A percentile compares a stretch with the other conserved stretches of the same genome.
These are phyloP conservation scores for Danio jaintianensis DNA, from an alignment of 2,797 vertebrate genomes.

Conservation along the genomic window DNA sequence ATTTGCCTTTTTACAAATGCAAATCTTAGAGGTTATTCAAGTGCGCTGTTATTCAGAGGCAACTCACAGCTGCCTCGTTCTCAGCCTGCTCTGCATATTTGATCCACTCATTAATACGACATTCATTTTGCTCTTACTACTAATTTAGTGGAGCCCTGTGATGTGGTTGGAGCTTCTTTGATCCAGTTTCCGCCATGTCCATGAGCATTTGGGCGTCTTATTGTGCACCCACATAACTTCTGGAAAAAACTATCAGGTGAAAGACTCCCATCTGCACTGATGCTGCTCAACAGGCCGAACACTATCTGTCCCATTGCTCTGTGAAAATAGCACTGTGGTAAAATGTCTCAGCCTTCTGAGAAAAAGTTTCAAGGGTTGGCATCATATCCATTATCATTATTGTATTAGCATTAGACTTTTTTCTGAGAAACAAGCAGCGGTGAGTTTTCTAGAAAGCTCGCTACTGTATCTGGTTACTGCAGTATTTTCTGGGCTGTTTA, in stretches of 20 bases:
- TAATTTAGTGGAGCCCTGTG: background rate
- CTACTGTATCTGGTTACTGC: conserved; percentile 42
- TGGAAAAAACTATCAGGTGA: background rate
- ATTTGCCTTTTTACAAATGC: conserved; percentile 43
- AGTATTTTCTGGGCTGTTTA: conserved; percentile 27
- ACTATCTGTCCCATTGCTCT: background rate
- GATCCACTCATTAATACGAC: conserved; percentile 29
- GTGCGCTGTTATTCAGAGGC: conserved; percentile 32
- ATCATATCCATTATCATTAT: conserved; percentile 35
- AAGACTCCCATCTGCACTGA: background rate
- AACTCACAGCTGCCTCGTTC: conserved; percentile 5
- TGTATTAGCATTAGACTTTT: conserved; percentile 37
- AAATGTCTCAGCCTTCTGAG: background rate
- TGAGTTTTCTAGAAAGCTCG: conserved; percentile 18
- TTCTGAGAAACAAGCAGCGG: conserved; percentile 29
- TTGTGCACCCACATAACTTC: conserved; percentile 6
- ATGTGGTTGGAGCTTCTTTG: conserved; percentile 33
- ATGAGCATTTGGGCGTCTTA: conserved; percentile 13
- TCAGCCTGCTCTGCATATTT: conserved; percentile 29
- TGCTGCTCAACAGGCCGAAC: background rate
- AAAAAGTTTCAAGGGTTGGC: conserved; percentile 28
- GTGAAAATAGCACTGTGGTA: background rate
- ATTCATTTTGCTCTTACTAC: background rate
- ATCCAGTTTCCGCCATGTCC: conserved; percentile 18
- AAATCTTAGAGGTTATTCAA: conserved; percentile 42